Evolutionary conservation across 2,113 vertebrate genomes (phyloP).

Genomic region (Orthonyx spaldingii): DNA sequence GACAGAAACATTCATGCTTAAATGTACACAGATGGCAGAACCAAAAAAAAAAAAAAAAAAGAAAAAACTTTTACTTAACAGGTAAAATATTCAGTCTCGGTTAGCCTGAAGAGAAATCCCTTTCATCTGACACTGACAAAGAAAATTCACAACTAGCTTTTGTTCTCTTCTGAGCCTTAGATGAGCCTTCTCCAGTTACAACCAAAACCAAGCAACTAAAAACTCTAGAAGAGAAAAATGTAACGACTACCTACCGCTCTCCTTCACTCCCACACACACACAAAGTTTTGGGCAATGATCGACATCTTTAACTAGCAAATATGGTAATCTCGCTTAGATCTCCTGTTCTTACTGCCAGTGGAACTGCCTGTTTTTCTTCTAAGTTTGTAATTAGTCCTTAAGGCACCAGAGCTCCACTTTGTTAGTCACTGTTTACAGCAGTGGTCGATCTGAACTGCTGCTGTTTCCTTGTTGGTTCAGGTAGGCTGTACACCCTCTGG

Average conservation of each 20-base stretch:
- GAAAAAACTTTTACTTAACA: background rate
- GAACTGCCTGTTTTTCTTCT: constrained; percentile 27
- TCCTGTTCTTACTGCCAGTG: background rate
- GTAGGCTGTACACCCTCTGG: background rate
- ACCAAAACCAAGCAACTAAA: background rate
- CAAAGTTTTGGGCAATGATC: background rate
- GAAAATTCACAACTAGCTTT: background rate
- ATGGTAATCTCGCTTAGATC: background rate
- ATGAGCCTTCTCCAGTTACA: background rate
- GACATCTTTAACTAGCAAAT: constrained; percentile 22
- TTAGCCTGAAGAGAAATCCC: background rate
- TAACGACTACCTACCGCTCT: background rate
- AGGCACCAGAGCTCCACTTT: background rate
- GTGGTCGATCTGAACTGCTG: background rate
- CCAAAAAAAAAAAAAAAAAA: background rate
- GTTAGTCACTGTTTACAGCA: background rate
- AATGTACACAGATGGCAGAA: background rate
- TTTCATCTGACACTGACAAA: background rate
- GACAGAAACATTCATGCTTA: background rate
- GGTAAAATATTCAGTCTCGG: background rate
- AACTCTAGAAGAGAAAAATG: background rate
- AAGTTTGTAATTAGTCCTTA: background rate
- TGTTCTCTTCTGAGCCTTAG: background rate
- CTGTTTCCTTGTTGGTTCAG: background rate
- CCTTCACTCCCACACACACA: background rate